Percentiles rank a stretch among this genome's conserved stretches.
Conservation (phyloP, 2,113 vertebrate species). For the Toxotes chatareus region DNA sequence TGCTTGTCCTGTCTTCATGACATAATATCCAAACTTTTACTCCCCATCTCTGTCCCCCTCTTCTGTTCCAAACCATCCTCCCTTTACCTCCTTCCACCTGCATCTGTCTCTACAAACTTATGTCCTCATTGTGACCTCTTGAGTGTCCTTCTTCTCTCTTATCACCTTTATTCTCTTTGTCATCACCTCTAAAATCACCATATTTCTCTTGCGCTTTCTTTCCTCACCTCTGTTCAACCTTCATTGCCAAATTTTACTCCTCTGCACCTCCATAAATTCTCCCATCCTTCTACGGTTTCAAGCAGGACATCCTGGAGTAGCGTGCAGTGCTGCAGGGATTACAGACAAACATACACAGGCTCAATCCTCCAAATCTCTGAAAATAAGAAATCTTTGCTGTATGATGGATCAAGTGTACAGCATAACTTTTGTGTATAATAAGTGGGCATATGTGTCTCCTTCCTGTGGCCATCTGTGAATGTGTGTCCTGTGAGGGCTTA, state of each 20-base stretch:
- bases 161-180: background rate
- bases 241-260: background rate
- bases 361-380: slow-evolving; percentile 24
- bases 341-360: slow-evolving; percentile 6
- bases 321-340: slow-evolving; percentile 42
- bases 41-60: background rate
- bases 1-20: background rate
- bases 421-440: slow-evolving; percentile 31
- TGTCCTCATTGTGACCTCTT: background rate
- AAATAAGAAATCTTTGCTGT: slow-evolving; percentile 11
- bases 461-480: slow-evolving; percentile 45
- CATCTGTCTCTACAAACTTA: background rate
- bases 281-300: background rate
- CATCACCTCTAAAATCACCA: background rate
- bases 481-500: slow-evolving; percentile 26
- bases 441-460: slow-evolving; percentile 9
- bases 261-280: background rate
- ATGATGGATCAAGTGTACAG: slow-evolving; percentile 1
- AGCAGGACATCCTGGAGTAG: background rate
- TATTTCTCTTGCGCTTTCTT: background rate
- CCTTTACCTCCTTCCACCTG: background rate
- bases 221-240: background rate
- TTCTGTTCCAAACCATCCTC: background rate
- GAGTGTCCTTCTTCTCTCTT: background rate
- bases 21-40: background rate